Base-by-base conservation (phyloP, 1,140 invertebrate species). In the Halyomorpha halys region DNA sequence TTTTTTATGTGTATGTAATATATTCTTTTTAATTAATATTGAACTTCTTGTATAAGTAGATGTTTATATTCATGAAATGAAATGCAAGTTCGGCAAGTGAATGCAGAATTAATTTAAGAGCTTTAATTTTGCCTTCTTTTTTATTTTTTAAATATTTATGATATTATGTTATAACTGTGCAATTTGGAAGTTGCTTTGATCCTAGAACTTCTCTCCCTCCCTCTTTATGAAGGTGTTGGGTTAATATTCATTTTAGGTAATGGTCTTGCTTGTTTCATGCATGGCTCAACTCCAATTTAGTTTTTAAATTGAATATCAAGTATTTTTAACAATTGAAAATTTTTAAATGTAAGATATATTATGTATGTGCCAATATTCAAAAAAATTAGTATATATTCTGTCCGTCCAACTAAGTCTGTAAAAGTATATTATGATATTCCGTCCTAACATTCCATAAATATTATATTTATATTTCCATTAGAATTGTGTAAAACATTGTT, bases 201-300 rank as follows among this genome's bases (percentile, higher is more conserved):
- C 34, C 34, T 39, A 11, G 4, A 39, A 39, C 34, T 39, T 39
- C 53, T 4, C 3, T 56, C 15, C 18, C 23, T 56, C 23, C 18
- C 23, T 56, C 23, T 56, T 16, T 25, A 23, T 19, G 53, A 21
- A 56, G 53, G 53, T 56, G 53, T 56, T 56, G 53, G 53, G 18
- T 56, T 56, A 39, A 39, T 39, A 39, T 39, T 39, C 13, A 11
- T 6, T 39, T 3, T 23, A 23, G 53, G 53, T 56, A 56, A 56
- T 23, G 53, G 53, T 19, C 15, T 56, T 49, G n/a, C 53, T 56
- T 23, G 18, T 16, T 23, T 11, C n/a, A 25, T 25, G 53, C 53
- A 56, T 56, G 53, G 23, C 53, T 21, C 18, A 60, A 61, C 44
- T 61, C 44, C 44, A 61, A 23, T 61, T 61, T 47, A 61, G 44